A percentile compares a stretch with the other conserved stretches of the same genome.
Conservation (phyloP, 2,797 vertebrate genomes). For the Poecilia gillii region DNA sequence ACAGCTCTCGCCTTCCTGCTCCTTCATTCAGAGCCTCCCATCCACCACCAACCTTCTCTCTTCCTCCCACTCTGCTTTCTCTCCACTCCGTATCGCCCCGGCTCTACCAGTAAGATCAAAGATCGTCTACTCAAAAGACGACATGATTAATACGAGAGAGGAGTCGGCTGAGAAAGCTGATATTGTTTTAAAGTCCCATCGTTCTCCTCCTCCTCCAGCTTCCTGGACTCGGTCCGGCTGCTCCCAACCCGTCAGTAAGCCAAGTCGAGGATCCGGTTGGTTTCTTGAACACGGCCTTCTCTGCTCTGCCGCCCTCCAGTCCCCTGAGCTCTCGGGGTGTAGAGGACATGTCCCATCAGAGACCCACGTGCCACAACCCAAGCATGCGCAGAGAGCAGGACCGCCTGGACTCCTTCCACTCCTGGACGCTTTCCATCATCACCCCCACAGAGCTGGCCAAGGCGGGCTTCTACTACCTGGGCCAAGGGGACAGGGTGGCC, state of each 20-base stretch:
- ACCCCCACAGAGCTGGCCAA: constrained; percentile 90
- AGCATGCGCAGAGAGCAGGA: constrained; percentile 92
- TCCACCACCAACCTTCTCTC: constrained; percentile 83
- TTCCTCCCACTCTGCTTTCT: constrained; percentile 87
- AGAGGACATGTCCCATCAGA: constrained; percentile 87
- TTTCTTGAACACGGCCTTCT: constrained; percentile 84
- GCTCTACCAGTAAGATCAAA: constrained; percentile 69
- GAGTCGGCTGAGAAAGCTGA: not conserved
- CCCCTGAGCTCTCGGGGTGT: constrained; percentile 83
- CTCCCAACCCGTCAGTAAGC: constrained; percentile 53
- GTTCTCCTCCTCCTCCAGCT: constrained; percentile 39
- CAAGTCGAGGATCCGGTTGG: constrained; percentile 81
- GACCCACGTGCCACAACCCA: constrained; percentile 84
- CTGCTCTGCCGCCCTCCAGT: constrained; percentile 83
- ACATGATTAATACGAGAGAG: not conserved
- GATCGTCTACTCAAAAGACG: not conserved
- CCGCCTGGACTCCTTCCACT: constrained; percentile 88
- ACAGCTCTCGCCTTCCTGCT: constrained; percentile 89
- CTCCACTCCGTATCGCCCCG: constrained; percentile 79
- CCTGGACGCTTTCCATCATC: constrained; percentile 88
- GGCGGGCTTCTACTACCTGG: constrained; percentile 94
- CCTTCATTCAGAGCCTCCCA: constrained; percentile 88
- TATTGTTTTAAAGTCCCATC: not conserved
- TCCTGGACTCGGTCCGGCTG: constrained; percentile 65
- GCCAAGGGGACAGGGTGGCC: constrained; percentile 90